These are phyloP conservation scores for Adelphocoris suturalis DNA, from an alignment of 2,888 invertebrate species.

Conservation along the genomic window DNA sequence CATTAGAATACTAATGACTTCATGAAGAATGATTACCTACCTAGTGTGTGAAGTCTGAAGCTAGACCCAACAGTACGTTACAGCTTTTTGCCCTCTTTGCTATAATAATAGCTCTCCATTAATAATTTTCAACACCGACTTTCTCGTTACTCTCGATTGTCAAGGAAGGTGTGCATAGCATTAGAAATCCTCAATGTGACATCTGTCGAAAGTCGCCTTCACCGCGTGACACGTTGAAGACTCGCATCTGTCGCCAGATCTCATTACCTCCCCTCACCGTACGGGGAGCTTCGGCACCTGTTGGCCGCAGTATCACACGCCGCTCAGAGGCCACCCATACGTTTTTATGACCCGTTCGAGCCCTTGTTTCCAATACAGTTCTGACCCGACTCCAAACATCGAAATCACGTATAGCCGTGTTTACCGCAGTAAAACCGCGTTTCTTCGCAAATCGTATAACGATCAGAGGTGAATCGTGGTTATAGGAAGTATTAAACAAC, in stretches of 20 bases:
- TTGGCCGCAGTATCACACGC: not conserved
- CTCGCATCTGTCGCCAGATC: constrained; percentile 22
- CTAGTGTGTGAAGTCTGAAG: no score
- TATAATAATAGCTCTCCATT: not conserved
- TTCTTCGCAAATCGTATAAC: no score
- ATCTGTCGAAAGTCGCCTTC: constrained; percentile 21
- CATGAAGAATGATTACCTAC: no score
- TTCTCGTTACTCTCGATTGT: not conserved
- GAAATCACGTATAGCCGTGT: not conserved
- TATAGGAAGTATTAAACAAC: no score
- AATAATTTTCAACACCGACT: constrained; percentile 14
- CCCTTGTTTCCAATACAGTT: not conserved
- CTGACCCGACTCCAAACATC: not conserved
- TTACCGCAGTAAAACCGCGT: not conserved
- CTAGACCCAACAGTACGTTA: no score
- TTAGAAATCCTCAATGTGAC: not conserved
- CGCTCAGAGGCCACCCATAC: not conserved
- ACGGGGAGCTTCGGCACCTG: not conserved
- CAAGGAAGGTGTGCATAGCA: not conserved
- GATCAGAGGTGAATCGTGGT: no score
- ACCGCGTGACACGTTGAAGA: constrained; percentile 3
- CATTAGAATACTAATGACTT: no score
- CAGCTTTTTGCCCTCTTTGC: not conserved
- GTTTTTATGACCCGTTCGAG: not conserved
- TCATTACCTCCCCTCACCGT: not conserved